Evolutionary conservation across 2,888 invertebrate genomes (phyloP), one percentile per base, ranked within the genome.

Genomic region (Marronus borbonicus): DNA sequence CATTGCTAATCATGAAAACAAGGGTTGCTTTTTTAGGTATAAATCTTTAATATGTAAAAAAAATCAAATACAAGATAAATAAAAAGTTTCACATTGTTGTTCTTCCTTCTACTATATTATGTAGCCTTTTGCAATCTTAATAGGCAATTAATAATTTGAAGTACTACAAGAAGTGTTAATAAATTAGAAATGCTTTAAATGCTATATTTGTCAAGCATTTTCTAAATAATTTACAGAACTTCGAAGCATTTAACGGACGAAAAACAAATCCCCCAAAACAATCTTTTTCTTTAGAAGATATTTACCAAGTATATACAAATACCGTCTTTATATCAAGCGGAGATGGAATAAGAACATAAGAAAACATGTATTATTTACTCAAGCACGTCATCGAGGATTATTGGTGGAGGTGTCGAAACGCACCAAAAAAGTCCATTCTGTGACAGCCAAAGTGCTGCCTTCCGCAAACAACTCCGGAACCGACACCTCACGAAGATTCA

Each of bases 401-500:
- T 72, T 72, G 72, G 60, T 72, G 20, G 58, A 70, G 72, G 72
- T 72, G 72, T 72, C 72, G 72, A 72, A 72, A 72, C 58, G 31
- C 55, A 58, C 31, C 55, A 58, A 72, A 39, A 72, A 72, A 72
- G 58, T 17, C 55, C 72, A 72, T 72, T 72, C 58, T 39, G n/a
- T 72, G 72, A 72, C 72, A 72, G 39, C 58, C 72, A 72, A 72
- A 72, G 72, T 72, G 72, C 58, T 72, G 72, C 72, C 72, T 58
- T 72, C 58, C 58, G 72, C 72, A 72, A 72, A 72, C 72, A 72
- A 72, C 58, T 72, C 72, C 72, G 72, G 72, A 72, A 72, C 72
- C 72, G 58, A 72, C 72, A 72, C 39, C 72, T 72, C 60, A 58
- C 36, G 50, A 20, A 60, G 44, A 72, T 72, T 72, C 72, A 72